These are phyloP conservation scores for Gracilinanus agilis DNA, from an alignment of 2,113 vertebrate genomes.

Conservation along the genomic window DNA sequence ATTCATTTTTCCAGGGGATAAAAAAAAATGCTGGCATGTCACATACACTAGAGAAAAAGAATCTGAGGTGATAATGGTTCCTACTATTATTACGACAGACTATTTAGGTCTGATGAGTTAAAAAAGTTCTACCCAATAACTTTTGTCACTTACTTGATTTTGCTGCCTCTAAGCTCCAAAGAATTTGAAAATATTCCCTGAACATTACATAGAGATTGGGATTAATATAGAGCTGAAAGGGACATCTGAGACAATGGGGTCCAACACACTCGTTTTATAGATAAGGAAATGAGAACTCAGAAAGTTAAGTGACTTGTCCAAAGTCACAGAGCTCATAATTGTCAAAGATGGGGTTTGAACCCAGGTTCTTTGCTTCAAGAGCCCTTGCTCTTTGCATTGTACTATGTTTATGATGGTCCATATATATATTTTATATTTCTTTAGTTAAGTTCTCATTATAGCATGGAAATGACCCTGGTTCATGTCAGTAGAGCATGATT, in stretches of 20 bases:
- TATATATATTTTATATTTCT: background rate
- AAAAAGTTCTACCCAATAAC: background rate
- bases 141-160: background rate
- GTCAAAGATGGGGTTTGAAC: background rate
- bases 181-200: background rate
- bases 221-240: background rate
- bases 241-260: background rate
- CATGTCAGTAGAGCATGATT: background rate
- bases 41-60: constrained; percentile 10
- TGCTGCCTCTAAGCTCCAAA: background rate
- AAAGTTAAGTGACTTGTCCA: background rate
- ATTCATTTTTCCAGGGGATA: background rate
- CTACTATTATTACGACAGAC: too few relatives aligned
- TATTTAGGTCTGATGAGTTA: background rate
- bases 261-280: background rate
- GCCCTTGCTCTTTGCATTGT: background rate
- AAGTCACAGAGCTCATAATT: background rate
- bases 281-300: background rate
- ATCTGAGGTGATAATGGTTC: accelerated
- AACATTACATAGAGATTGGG: background rate
- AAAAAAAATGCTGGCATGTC: background rate
- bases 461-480: background rate
- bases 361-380: background rate
- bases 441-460: background rate
- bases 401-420: background rate